A percentile compares a stretch with the other conserved stretches of the same genome.
Evolutionary conservation across 2,113 vertebrate species (phyloP).

Genomic region (Columba janthina): DNA sequence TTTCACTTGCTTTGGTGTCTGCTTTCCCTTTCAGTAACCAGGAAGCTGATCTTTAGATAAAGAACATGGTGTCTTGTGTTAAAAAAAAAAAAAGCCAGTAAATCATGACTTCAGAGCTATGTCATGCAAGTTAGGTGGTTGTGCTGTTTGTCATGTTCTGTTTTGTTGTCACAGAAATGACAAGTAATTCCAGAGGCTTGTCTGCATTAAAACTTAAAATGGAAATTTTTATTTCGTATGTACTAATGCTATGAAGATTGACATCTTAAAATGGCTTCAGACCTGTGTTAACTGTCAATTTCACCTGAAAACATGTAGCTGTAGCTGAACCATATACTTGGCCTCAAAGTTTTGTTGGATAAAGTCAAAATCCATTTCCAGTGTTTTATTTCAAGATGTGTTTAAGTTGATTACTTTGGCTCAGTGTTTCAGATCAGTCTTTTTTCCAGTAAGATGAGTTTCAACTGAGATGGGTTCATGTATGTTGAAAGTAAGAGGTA

Average conservation of each 20-base stretch:
- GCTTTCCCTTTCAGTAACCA: not conserved
- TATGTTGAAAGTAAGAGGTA: not conserved
- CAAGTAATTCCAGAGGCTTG: not conserved
- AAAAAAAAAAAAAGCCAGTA: not conserved
- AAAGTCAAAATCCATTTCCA: not conserved
- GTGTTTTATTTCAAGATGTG: not conserved
- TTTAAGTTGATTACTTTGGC: not conserved
- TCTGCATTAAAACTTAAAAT: not conserved
- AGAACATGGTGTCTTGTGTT: not conserved
- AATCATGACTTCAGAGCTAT: accelerated
- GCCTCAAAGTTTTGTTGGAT: not conserved
- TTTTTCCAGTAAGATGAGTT: not conserved
- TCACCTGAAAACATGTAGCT: not conserved
- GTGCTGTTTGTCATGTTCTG: too few relatives aligned
- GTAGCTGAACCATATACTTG: accelerated
- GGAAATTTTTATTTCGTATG: not conserved
- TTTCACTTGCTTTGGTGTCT: not conserved
- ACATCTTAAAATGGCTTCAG: not conserved
- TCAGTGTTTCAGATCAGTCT: not conserved
- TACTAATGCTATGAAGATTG: not conserved
- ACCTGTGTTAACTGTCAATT: not conserved
- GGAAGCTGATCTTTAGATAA: not conserved
- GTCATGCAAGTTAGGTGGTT: not conserved
- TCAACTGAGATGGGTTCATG: not conserved
- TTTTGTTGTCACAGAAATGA: not conserved